A percentile compares a stretch with the other conserved stretches of the same genome.
Conservation (phyloP, 2,888 invertebrate species). For the Melieria omissa region DNA sequence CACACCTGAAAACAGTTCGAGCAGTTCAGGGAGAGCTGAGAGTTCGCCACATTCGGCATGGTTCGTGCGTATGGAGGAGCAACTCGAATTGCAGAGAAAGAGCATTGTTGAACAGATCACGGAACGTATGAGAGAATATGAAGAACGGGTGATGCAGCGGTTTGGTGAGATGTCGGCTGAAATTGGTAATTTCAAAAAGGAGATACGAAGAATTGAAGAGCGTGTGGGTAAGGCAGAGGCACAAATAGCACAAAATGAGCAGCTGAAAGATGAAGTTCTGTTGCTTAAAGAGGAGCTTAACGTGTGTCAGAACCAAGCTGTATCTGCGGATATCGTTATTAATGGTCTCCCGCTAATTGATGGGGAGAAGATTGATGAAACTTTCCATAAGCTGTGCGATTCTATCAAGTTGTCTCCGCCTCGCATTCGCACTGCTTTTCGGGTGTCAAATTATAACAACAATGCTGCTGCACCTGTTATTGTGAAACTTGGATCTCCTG, state of each 20-base stretch:
- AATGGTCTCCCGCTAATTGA: too few relatives aligned
- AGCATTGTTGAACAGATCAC: not conserved
- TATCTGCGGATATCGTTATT: too few relatives aligned
- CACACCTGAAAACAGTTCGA: too few relatives aligned
- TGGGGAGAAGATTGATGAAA: too few relatives aligned
- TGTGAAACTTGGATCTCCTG: too few relatives aligned
- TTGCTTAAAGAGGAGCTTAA: not conserved
- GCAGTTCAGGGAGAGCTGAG: not conserved
- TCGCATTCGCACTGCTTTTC: too few relatives aligned
- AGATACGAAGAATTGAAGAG: not conserved
- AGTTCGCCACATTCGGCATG: not conserved
- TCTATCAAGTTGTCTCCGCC: too few relatives aligned
- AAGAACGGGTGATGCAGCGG: constrained; percentile 5
- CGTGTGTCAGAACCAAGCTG: too few relatives aligned
- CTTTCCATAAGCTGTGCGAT: too few relatives aligned
- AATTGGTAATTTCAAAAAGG: not conserved
- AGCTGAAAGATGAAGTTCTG: not conserved
- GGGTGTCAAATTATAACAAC: too few relatives aligned
- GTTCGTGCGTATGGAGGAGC: not conserved
- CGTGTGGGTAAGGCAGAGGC: not conserved
- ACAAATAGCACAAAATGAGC: not conserved
- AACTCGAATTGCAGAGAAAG: not conserved
- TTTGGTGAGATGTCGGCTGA: not conserved
- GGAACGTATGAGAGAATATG: not conserved
- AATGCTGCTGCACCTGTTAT: too few relatives aligned